Base-by-base conservation (phyloP, 2,113 vertebrate species). In the Tricholaema leucomelas region DNA sequence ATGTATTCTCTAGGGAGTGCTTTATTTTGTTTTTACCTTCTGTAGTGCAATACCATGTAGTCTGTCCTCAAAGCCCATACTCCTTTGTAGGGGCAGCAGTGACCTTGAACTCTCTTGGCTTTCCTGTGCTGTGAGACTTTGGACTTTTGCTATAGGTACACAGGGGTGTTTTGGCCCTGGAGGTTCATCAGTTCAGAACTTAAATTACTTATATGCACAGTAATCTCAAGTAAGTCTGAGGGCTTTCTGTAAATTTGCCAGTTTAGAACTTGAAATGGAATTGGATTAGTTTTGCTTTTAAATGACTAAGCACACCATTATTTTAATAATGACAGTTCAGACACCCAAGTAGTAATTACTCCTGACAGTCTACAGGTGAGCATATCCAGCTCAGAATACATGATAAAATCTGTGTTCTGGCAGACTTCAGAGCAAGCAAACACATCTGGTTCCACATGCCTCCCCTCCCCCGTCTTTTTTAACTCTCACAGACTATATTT, bases 321-420 rank as follows among this genome's bases (percentile, higher is more conserved):
- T 72, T 92, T 91, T 84, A 75, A 64, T 61, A 88, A 81, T 40
- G 70, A n/a, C 27, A 66, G 30, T 89, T 85, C 64, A 83, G 40
- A 28, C 60, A 87, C 27, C 28, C 40, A 79, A 67, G 56, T 46
- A 40, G 6, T 60, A 52, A 83, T 71, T 81, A 74, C 58, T 79
- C 27, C 67, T 80, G 54, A 64, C 65, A 86, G 40, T 50, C 52
- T 83, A 59, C 36, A 73, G 56, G 78, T 90, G 80, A 77, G 50
- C 28, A 33, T 44, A 76, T 46, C 10, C 15, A 75, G 59, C 67
- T 76, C 66, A 63, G 40, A 85, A 80, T 36, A 66, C 12, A 40
- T n/a, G 36, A 66, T 31, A 55, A 65, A 91, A 79, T 60, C 2
- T 0, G 2, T 18, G 9, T 59, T 61, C 66, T 61, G 44, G 70